phyloP scores from a whole-genome alignment of 2,888 invertebrate genomes.

The Zygothrica quintamaculata region DNA sequence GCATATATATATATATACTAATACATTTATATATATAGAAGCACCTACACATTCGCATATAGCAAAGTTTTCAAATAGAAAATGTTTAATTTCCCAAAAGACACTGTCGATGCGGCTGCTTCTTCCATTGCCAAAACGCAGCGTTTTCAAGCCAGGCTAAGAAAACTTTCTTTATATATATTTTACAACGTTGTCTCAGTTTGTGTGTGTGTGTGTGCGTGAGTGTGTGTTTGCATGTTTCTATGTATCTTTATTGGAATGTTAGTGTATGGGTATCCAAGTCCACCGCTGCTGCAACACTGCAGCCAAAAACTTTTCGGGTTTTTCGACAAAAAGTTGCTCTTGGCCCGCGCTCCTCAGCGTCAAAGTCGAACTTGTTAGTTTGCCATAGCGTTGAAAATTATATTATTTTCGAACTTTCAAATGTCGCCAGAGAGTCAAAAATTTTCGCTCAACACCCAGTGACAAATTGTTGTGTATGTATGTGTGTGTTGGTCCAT shows the following conservation, averaged over 20 bases:
- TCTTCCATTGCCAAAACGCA: conserved; percentile 54
- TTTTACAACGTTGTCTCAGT: conserved; percentile 56
- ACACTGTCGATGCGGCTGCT: conserved; percentile 62
- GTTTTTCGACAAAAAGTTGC: conserved; percentile 50
- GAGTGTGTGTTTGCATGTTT: too few relatives aligned
- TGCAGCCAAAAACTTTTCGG: conserved; percentile 69
- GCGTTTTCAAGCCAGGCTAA: conserved; percentile 62
- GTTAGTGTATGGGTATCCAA: conserved; percentile 29
- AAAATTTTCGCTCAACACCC: conserved; percentile 42
- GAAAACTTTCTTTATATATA: conserved; percentile 69
- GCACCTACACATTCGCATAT: conserved; percentile 38
- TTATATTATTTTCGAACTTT: conserved; percentile 78
- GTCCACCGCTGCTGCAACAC: conserved; percentile 53
- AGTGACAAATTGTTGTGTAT: conserved; percentile 56
- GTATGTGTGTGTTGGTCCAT: conserved; percentile 16
- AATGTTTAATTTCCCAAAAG: conserved; percentile 83
- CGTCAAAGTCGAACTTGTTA: conserved; percentile 72
- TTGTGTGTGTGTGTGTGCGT: conserved; percentile 12
- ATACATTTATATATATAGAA: conserved; percentile 5
- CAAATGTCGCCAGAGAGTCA: conserved; percentile 76
- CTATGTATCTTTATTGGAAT: conserved; percentile 11
- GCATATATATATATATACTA: conserved; percentile 1
- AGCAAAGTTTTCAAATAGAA: conserved; percentile 78
- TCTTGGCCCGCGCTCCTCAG: conserved; percentile 26
- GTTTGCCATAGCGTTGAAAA: conserved; percentile 75